Percentiles rank a stretch among this genome's conserved stretches.
These are phyloP conservation scores for Lacerta agilis DNA, from an alignment of 2,797 vertebrate genomes.

Conservation along the genomic window DNA sequence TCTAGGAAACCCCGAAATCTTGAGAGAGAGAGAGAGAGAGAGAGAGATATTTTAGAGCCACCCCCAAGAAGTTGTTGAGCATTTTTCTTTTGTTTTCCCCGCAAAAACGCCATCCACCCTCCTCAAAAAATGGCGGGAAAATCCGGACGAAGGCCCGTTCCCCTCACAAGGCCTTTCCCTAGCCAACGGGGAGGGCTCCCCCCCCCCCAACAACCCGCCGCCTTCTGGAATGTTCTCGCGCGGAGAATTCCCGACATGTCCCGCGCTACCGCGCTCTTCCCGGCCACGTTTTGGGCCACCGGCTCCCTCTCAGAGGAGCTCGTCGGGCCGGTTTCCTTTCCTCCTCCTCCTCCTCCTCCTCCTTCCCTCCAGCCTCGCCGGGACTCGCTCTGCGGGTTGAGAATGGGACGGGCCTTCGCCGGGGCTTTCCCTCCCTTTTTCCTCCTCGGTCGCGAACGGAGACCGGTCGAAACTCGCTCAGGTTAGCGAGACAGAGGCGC, in stretches of 20 bases:
- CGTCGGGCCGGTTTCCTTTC: conserved; percentile 19
- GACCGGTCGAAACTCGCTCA: conserved; percentile 45
- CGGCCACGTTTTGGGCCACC: conserved; percentile 32
- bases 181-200: no score
- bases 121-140: no score
- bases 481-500: conserved; percentile 28
- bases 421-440: conserved; percentile 44
- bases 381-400: conserved; percentile 40
- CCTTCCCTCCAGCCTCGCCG: no score
- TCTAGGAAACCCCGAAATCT: no score
- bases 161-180: background rate
- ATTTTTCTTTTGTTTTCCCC: no score
- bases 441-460: background rate
- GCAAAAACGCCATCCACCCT: no score
- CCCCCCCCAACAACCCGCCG: background rate
- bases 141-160: no score
- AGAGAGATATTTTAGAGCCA: no score
- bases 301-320: conserved; percentile 29
- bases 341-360: conserved; percentile 6
- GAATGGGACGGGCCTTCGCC: conserved; percentile 30
- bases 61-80: no score
- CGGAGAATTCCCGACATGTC: no score
- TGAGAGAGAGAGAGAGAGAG: no score
- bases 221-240: background rate
- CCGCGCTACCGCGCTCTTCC: no score